Conservation (phyloP, 2,888 invertebrate genomes). For the Clivina fossor region DNA sequence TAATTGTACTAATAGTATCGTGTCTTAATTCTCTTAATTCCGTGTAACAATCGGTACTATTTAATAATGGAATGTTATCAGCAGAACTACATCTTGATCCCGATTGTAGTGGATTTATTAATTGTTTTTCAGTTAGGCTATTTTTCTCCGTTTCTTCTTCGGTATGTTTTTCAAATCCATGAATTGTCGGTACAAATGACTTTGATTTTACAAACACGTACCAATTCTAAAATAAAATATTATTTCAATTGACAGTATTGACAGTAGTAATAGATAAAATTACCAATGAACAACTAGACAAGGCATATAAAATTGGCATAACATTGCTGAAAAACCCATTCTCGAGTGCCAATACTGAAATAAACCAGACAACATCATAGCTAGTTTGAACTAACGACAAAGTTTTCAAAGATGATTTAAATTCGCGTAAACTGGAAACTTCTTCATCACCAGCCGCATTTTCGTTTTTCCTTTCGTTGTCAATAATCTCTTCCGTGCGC, state of each 20-base stretch:
- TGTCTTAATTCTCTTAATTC: constrained; percentile 54
- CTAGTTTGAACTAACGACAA: constrained; percentile 70
- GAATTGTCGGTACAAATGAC: constrained; percentile 47
- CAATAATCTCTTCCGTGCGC: constrained; percentile 47
- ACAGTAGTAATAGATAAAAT: constrained; percentile 39
- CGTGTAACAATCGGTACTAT: constrained; percentile 48
- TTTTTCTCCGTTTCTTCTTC: constrained; percentile 21
- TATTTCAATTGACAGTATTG: not conserved
- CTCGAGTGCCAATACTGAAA: constrained; percentile 72
- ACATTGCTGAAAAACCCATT: constrained; percentile 63
- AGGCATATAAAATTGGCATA: constrained; percentile 61
- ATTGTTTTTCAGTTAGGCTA: constrained; percentile 32
- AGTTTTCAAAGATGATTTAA: constrained; percentile 62
- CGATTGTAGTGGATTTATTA: constrained; percentile 34
- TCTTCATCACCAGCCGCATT: constrained; percentile 43
- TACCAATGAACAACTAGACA: constrained; percentile 62
- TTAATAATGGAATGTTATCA: constrained; percentile 50
- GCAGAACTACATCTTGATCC: constrained; percentile 46
- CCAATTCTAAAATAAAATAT: constrained; percentile 50
- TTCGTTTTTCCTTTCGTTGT: constrained; percentile 44
- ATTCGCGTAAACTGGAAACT: constrained; percentile 56
- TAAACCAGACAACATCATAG: constrained; percentile 73
- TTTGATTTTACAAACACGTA: constrained; percentile 51
- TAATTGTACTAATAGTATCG: constrained; percentile 56
- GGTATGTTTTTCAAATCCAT: constrained; percentile 32